Base-by-base conservation (phyloP, 2,888 invertebrate genomes). In the Netelia fuscicornis region DNA sequence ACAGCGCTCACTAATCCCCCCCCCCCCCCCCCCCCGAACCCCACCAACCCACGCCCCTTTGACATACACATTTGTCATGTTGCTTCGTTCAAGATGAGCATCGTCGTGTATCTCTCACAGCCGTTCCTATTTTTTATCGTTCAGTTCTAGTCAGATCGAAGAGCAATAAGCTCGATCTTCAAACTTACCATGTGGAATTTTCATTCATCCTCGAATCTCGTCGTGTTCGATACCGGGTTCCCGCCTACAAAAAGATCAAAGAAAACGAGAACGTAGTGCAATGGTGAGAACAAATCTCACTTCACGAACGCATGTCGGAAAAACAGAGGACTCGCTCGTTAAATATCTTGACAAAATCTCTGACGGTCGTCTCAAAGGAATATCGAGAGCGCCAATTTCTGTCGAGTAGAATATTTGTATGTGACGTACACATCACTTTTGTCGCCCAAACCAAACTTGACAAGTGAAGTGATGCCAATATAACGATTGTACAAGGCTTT, bases 1-100 rank as follows among this genome's bases (percentile, higher is more conserved):
- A 93, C 91, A 93, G 91, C 91, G 89, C 91, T 89, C 91, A 92
- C 87, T 91, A 92, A 70, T 52, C 17, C 30, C 52, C 60, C n/a
- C 77, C 77, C 72, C n/a, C 77, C 77, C 72, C 54, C 8, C 37
- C 48, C 52, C 52, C 48, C 48, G 2, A 20, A 20, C 60, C n/a
- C 80, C 77, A 68, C 54, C 30, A 2, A 13, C 48, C 48, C 48
- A 13, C 48, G 13, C 11, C 20, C 11, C 42, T 37, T 37, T 37
- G 37, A 23, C 42, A 77, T 70, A 76, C 17, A 72, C 67, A 44
- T 81, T 77, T 60, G 44, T 72, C 76, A 72, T 8, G 56, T 58
- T 20, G 20, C 23, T 67, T 54, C 75, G 17, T 62, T 64, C 76
- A 13, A 13, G 71, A 72, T 72, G 62, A 67, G 65, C 42, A 56